phyloP scores from a whole-genome alignment of 2,113 vertebrate genomes.

The Rana temporaria region DNA sequence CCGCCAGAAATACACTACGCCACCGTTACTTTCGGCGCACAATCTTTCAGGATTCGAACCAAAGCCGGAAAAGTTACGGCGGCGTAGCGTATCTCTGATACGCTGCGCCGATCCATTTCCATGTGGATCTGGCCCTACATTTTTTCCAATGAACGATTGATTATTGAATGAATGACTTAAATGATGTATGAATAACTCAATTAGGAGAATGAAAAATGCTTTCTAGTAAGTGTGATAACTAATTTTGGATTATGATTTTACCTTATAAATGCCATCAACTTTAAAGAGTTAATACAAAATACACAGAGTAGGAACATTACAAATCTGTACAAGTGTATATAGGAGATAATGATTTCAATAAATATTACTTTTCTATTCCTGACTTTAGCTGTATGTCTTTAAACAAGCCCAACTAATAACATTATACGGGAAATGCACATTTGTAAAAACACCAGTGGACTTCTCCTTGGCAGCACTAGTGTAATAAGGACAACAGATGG shows the following conservation, averaged over 20 bases:
- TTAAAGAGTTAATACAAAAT: neutral
- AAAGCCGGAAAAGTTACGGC: too few relatives aligned
- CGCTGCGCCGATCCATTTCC: too few relatives aligned
- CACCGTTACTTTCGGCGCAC: too few relatives aligned
- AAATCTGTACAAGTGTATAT: neutral
- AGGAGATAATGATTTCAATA: neutral
- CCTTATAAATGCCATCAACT: neutral
- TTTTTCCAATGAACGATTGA: too few relatives aligned
- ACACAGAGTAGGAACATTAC: neutral
- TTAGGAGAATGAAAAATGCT: too few relatives aligned
- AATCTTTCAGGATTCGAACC: too few relatives aligned
- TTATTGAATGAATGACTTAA: too few relatives aligned
- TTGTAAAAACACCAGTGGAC: conserved; percentile 33
- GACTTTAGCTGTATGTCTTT: neutral
- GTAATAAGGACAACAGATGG: conserved; percentile 52
- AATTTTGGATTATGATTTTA: neutral
- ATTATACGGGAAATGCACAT: conserved; percentile 14
- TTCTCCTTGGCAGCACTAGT: conserved; percentile 33
- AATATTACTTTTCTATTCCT: too few relatives aligned
- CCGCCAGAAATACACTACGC: too few relatives aligned
- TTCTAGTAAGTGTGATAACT: neutral
- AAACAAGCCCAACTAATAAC: conserved; percentile 16
- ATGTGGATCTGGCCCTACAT: too few relatives aligned
- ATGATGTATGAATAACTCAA: too few relatives aligned
- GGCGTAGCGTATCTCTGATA: too few relatives aligned